Evolutionary conservation across 2,113 vertebrate genomes (phyloP).

Genomic region (Pollimyrus isidori): DNA sequence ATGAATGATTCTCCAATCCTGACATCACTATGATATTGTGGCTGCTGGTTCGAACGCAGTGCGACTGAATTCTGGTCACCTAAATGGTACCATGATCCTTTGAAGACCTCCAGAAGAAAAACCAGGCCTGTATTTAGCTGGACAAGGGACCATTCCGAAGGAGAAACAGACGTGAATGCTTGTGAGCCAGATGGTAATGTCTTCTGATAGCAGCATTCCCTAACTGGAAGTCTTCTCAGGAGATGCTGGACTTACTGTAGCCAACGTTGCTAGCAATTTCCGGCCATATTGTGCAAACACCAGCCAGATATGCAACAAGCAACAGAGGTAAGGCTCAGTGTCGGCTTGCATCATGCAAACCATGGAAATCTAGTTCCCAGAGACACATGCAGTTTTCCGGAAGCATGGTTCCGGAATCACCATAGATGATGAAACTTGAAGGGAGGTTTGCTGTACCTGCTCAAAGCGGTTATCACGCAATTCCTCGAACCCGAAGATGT

Average conservation of each 20-base stretch:
- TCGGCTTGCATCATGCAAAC: neutral
- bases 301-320: neutral
- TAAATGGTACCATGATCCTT: neutral
- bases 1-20: neutral
- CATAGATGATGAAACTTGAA: neutral
- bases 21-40: neutral
- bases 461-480: conserved; percentile 85
- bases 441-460: conserved; percentile 63
- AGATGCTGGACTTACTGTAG: neutral
- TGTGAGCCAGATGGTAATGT: neutral
- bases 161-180: neutral
- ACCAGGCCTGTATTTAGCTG: neutral
- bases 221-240: neutral
- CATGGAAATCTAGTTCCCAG: neutral
- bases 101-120: neutral
- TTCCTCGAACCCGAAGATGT: conserved; percentile 91
- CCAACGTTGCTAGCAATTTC: neutral
- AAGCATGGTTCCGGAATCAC: neutral
- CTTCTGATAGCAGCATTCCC: neutral
- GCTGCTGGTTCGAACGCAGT: neutral
- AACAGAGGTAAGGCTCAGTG: neutral
- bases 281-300: neutral
- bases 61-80: neutral
- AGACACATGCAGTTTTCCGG: neutral
- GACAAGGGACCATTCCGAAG: neutral